A percentile compares a stretch with the other conserved stretches of the same genome.
phyloP scores from a whole-genome alignment of 2,797 vertebrate genomes.

The Podarcis siculus region DNA sequence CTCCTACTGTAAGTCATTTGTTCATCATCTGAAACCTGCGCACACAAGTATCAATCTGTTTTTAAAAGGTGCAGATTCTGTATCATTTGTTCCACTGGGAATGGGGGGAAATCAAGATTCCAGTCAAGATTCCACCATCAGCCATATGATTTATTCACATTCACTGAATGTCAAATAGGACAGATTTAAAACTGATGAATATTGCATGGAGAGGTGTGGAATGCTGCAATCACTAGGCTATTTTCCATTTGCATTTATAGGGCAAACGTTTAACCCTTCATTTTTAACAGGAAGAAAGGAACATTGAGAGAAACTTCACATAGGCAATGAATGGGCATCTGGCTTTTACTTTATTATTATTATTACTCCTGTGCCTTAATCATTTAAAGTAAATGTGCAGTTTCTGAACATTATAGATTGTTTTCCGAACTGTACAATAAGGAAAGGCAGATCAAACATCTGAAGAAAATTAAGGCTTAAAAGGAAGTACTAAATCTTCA shows the following conservation, averaged over 20 bases:
- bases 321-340: not conserved
- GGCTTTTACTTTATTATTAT: not conserved
- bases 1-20: no score
- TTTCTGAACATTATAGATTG: constrained; percentile 3
- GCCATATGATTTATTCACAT: not conserved
- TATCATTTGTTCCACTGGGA: not conserved
- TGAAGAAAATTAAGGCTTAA: constrained; percentile 33
- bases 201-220: not conserved
- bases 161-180: not conserved
- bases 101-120: not conserved
- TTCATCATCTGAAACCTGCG: not conserved
- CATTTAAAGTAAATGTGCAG: not conserved
- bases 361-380: not conserved
- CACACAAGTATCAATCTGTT: not conserved
- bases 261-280: not conserved
- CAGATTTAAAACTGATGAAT: not conserved
- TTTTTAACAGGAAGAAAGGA: not conserved
- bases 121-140: not conserved
- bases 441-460: not conserved
- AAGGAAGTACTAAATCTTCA: constrained; percentile 19
- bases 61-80: not conserved
- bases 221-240: not conserved
- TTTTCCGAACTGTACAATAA: not conserved
- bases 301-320: not conserved
- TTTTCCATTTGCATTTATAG: not conserved